Base-by-base conservation (phyloP, 1,140 invertebrate species). In the Aphelenchoides fujianensis region DNA sequence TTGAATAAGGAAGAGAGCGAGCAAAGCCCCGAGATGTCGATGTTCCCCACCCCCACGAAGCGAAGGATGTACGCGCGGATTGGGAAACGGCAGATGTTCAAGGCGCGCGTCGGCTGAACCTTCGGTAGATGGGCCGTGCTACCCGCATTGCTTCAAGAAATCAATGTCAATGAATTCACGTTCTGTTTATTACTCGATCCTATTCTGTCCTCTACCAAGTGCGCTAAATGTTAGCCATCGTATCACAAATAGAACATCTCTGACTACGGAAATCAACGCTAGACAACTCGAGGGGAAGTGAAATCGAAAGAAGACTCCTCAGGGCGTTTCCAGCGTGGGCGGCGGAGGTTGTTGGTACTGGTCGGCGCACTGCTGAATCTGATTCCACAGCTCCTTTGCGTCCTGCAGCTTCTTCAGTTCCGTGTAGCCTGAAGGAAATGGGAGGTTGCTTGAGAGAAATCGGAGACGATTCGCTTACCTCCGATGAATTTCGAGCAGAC, bases 401-500 rank as follows among this genome's bases (percentile, higher is more conserved):
- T 78, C 54, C n/a, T 34, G 19, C n/a, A 78, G 68, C 55, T 48
- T 68, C 7, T 79, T 59, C 53, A 78, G 54, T 72, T 78, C 73
- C 16, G 78, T 78, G 52, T 74, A 78, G 16, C 76, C 74, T 76
- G 27, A 74, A 79, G 37, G 28, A 77, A 31, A 30, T 7, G 19
- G 7, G 5, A 32, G 5, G 41, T 48, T 48, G 12, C 23, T 48
- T 48, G 12, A 23, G 23, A n/a, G 2, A 5, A 23, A 16, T 48
- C 41, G 12, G 12, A 16, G 12, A 23, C 12, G n/a, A 2, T 19
- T 34, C 1, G 31, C 67, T 28, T 19, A 77, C 76, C 77, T 31
- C 77, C 77, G 48, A 79, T 75, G 41, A 78, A 79, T 19, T 79
- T 54, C 19, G 68, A 68, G 36, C 77, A 79, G 66, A 79, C 80